Conservation (phyloP, 2,888 invertebrate species). For the Sminthurides aquaticus region DNA sequence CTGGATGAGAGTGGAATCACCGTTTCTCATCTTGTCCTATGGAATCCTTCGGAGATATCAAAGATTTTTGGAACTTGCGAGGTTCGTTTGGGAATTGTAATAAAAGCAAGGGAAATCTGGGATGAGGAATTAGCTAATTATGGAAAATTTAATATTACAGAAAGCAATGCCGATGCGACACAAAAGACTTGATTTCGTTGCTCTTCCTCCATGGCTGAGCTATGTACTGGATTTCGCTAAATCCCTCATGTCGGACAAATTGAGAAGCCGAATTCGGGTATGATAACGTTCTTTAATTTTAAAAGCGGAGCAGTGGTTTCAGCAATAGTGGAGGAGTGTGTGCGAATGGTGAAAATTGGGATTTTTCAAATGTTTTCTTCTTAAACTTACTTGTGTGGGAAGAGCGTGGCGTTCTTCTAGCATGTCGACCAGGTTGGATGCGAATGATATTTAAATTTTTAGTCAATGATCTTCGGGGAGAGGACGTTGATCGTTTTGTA, state of each 20-base stretch:
- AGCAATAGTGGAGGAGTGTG: too few relatives aligned
- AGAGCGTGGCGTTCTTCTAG: too few relatives aligned
- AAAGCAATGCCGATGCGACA: constrained; percentile 73
- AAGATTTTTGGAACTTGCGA: constrained; percentile 71
- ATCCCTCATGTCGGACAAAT: constrained; percentile 62
- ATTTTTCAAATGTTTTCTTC: too few relatives aligned
- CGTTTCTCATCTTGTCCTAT: constrained; percentile 68
- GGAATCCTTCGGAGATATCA: constrained; percentile 70
- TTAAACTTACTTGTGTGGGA: too few relatives aligned
- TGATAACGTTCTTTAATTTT: constrained; percentile 45
- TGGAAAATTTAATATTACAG: constrained; percentile 51
- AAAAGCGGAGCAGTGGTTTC: too few relatives aligned
- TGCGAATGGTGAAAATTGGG: too few relatives aligned
- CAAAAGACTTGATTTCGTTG: constrained; percentile 65
- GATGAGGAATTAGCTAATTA: too few relatives aligned
- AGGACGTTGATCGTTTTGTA: too few relatives aligned
- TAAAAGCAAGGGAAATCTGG: not conserved
- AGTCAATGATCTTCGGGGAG: too few relatives aligned
- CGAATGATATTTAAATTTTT: too few relatives aligned
- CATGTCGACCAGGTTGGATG: too few relatives aligned
- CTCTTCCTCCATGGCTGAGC: constrained; percentile 64
- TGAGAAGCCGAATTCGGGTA: constrained; percentile 61
- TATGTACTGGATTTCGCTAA: constrained; percentile 67
- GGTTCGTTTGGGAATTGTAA: constrained; percentile 50
- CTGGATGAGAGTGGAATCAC: constrained; percentile 75